phyloP scores from a whole-genome alignment of 2,113 vertebrate species.

The Rhombomys opimus region DNA sequence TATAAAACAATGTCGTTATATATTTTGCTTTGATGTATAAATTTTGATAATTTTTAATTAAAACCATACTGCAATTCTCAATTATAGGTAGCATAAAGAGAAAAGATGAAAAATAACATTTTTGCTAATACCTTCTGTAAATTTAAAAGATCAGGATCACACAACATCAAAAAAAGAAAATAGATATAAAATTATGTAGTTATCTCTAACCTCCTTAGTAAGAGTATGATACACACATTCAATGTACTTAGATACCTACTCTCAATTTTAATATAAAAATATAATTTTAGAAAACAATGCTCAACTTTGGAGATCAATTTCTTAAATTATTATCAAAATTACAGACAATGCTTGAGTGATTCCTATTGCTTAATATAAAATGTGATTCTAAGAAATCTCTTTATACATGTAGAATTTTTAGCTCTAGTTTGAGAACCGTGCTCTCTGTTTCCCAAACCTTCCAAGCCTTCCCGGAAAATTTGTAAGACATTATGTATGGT shows the following conservation, averaged over 20 bases:
- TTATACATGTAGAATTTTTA: background rate
- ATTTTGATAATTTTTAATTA: conserved; percentile 3
- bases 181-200: background rate
- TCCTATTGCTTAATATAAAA: background rate
- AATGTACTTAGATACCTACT: background rate
- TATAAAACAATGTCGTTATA: background rate
- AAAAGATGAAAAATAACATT: background rate
- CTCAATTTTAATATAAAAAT: background rate
- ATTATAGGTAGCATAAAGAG: background rate
- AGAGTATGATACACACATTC: background rate
- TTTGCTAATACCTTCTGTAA: background rate
- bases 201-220: background rate
- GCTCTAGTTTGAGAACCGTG: background rate
- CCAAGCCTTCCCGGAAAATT: background rate
- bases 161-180: background rate
- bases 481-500: background rate
- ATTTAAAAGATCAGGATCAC: background rate
- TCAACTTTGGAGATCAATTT: background rate
- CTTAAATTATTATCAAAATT: background rate
- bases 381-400: background rate
- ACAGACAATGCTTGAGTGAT: background rate
- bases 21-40: conserved; percentile 22
- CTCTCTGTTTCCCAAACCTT: background rate
- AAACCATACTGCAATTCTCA: background rate
- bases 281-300: background rate